Evolutionary conservation across 2,113 vertebrate species (phyloP).

Genomic region (Pterophyllum scalare): DNA sequence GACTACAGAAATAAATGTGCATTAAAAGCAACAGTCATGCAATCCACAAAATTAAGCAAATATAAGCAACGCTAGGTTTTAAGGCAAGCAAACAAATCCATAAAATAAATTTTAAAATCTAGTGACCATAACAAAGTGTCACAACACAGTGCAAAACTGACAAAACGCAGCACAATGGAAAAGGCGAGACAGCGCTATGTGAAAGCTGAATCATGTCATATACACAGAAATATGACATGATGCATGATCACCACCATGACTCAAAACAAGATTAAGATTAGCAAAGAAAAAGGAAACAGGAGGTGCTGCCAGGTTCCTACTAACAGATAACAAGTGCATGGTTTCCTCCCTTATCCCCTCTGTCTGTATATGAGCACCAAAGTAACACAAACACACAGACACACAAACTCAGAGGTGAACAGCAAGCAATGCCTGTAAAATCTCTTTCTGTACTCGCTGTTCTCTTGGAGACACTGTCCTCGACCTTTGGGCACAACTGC

Average conservation of each 20-base stretch:
- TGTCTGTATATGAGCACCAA: conserved; percentile 33
- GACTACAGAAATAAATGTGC: background rate
- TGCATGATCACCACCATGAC: too few relatives aligned
- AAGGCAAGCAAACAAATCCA: background rate
- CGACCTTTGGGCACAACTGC: too few relatives aligned
- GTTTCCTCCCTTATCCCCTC: conserved; percentile 45
- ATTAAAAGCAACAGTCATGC: background rate
- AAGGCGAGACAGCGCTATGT: background rate
- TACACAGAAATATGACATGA: background rate
- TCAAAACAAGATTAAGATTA: background rate
- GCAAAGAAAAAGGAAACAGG: conserved; percentile 34
- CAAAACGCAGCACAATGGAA: background rate
- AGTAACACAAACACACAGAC: background rate
- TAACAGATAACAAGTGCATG: conserved; percentile 43
- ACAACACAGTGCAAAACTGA: background rate
- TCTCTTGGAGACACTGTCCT: too few relatives aligned
- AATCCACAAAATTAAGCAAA: background rate
- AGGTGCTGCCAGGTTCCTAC: conserved; percentile 10
- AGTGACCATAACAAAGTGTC: background rate
- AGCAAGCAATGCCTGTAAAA: conserved; percentile 2
- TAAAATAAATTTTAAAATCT: background rate
- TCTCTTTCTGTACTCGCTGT: conserved; percentile 4
- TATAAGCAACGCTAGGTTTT: background rate
- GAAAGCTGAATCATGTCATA: background rate
- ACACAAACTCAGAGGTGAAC: conserved; percentile 1